Evolutionary conservation across 2,888 invertebrate species (phyloP).

Genomic region (Venusia cambrica): DNA sequence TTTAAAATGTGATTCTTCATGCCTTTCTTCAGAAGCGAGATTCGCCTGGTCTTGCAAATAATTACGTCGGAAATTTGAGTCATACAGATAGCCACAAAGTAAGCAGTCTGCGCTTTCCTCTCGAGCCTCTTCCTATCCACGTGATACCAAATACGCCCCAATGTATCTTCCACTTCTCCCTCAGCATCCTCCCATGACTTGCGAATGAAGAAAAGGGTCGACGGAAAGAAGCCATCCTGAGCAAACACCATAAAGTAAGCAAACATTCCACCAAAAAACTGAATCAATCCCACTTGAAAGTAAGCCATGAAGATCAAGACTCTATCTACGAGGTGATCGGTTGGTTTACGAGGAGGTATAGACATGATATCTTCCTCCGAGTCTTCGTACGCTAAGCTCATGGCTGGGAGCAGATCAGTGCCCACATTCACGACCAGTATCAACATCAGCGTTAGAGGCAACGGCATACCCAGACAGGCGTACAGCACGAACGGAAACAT

Average conservation of each 20-base stretch:
- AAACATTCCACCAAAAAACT: slow-evolving; percentile 90
- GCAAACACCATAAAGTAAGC: slow-evolving; percentile 90
- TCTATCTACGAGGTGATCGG: slow-evolving; percentile 77
- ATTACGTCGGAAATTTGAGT: slow-evolving; percentile 90
- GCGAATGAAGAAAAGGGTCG: slow-evolving; percentile 84
- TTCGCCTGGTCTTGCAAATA: slow-evolving; percentile 88
- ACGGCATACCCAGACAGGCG: slow-evolving; percentile 86
- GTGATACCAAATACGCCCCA: slow-evolving; percentile 88
- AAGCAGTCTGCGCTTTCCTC: slow-evolving; percentile 88
- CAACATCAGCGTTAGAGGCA: slow-evolving; percentile 82
- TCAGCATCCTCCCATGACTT: slow-evolving; percentile 85
- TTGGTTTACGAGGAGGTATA: slow-evolving; percentile 76
- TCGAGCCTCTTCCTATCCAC: slow-evolving; percentile 85
- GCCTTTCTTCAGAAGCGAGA: slow-evolving; percentile 87
- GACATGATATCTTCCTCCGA: slow-evolving; percentile 89
- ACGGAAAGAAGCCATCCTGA: slow-evolving; percentile 88
- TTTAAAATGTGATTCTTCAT: slow-evolving; percentile 87
- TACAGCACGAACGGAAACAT: slow-evolving; percentile 91
- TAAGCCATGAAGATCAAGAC: slow-evolving; percentile 90
- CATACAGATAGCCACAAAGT: slow-evolving; percentile 88
- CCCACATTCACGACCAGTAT: slow-evolving; percentile 89
- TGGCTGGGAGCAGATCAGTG: slow-evolving; percentile 89
- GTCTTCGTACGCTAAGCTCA: slow-evolving; percentile 89
- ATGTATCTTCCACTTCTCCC: slow-evolving; percentile 84
- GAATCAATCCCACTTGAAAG: slow-evolving; percentile 92